Conservation (phyloP, 2,888 invertebrate genomes). For the Agrilus cyanescens region DNA sequence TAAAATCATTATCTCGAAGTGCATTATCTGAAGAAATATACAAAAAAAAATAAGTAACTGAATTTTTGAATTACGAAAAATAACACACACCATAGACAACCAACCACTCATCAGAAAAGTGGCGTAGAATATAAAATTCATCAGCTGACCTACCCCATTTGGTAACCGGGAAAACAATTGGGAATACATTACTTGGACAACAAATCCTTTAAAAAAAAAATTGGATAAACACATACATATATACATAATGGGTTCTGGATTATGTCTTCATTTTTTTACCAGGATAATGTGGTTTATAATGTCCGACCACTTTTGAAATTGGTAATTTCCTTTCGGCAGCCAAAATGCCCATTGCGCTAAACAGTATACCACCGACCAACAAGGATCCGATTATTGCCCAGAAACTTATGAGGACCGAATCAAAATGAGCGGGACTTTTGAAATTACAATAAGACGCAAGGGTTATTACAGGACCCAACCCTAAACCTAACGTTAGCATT, state of each 20-base stretch:
- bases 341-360: conserved; percentile 13
- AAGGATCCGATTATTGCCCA: conserved; percentile 10
- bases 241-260: no score
- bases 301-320: conserved; percentile 3
- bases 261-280: conserved; percentile 1
- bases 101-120: conserved; percentile 9
- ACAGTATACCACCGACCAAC: conserved; percentile 11
- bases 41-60: neutral
- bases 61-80: neutral
- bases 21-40: conserved; percentile 7
- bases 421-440: conserved; percentile 12
- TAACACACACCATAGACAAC: conserved; percentile 9
- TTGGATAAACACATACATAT: neutral
- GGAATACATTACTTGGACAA: conserved; percentile 8
- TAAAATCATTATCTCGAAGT: conserved; percentile 7
- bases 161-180: conserved; percentile 9
- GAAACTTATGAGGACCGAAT: conserved; percentile 10
- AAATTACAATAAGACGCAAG: conserved; percentile 14
- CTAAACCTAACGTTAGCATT: conserved; percentile 14
- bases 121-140: conserved; percentile 6
- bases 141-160: conserved; percentile 1
- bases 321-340: conserved; percentile 9
- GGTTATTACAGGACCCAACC: conserved; percentile 18
- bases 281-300: no score
- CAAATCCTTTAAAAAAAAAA: conserved; percentile 4